A percentile compares a stretch with the other conserved stretches of the same genome.
phyloP scores from a whole-genome alignment of 2,113 vertebrate genomes.

The Macaca nemestrina region DNA sequence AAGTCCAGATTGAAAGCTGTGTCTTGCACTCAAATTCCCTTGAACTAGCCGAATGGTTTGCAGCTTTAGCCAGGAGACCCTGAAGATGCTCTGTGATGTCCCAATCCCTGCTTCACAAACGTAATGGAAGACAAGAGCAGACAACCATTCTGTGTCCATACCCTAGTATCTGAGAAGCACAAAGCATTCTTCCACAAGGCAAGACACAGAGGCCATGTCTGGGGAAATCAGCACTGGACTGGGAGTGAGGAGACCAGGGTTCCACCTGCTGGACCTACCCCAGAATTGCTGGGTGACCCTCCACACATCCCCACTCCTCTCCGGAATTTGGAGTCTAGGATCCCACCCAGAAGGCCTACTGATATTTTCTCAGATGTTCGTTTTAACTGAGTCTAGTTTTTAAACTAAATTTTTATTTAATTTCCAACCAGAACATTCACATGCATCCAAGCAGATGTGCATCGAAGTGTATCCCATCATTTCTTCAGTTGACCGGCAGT shows the following conservation, averaged over 20 bases:
- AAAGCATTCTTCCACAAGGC: neutral
- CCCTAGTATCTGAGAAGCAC: rapidly evolving
- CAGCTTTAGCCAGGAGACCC: neutral
- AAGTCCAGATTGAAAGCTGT: constrained; percentile 71
- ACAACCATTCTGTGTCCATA: rapidly evolving
- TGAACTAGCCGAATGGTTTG: neutral
- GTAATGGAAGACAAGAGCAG: too few relatives aligned
- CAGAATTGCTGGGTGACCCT: neutral
- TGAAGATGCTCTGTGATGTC: neutral
- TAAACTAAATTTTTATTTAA: neutral
- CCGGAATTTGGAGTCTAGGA: neutral
- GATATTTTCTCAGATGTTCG: neutral
- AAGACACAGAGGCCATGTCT: rapidly evolving
- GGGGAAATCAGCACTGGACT: neutral
- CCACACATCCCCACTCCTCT: neutral
- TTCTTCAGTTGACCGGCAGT: neutral
- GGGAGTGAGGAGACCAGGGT: neutral
- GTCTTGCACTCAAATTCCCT: neutral
- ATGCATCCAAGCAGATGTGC: neutral
- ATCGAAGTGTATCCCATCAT: neutral
- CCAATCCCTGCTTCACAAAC: neutral
- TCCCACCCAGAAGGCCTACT: neutral
- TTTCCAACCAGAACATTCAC: neutral
- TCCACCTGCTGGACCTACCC: neutral
- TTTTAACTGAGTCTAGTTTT: neutral